Evolutionary conservation across 2,113 vertebrate genomes (phyloP).

Genomic region (Scomber japonicus): DNA sequence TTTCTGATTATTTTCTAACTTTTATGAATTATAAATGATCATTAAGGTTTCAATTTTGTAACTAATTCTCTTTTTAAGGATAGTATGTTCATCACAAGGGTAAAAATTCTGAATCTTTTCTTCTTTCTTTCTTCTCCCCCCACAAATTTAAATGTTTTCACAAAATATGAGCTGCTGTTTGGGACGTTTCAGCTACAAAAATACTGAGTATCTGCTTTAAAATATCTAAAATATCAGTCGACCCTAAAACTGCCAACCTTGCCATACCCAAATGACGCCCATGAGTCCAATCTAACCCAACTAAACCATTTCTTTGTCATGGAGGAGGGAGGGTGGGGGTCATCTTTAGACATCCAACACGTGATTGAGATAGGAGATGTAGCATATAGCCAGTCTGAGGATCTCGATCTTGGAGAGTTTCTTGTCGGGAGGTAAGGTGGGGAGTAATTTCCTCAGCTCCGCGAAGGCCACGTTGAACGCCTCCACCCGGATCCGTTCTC

Average conservation of each 20-base stretch:
- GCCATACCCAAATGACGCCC: constrained; percentile 43
- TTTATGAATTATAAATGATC: not conserved
- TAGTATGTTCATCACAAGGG: no score
- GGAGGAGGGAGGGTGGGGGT: not conserved
- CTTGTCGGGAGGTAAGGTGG: constrained; percentile 90
- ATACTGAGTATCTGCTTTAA: not conserved
- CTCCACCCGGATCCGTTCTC: constrained; percentile 89
- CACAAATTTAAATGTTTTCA: not conserved
- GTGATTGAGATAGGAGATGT: constrained; percentile 92
- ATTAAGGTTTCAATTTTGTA: not conserved
- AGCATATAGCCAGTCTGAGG: constrained; percentile 91
- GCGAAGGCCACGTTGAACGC: constrained; percentile 92
- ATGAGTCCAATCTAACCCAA: constrained; percentile 33
- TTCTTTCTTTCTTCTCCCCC: no score
- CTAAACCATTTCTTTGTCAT: constrained; percentile 5
- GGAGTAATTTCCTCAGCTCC: constrained; percentile 88
- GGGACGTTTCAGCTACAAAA: not conserved
- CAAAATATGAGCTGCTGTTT: not conserved
- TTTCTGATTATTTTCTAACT: not conserved
- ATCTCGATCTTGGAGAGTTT: constrained; percentile 93
- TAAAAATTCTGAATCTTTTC: no score
- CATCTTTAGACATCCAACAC: constrained; percentile 88
- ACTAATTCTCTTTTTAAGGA: no score
- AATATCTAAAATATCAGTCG: not conserved
- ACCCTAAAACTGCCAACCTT: constrained; percentile 27